Conservation (phyloP, 1,140 invertebrate species). For the Micrasema minimum region DNA sequence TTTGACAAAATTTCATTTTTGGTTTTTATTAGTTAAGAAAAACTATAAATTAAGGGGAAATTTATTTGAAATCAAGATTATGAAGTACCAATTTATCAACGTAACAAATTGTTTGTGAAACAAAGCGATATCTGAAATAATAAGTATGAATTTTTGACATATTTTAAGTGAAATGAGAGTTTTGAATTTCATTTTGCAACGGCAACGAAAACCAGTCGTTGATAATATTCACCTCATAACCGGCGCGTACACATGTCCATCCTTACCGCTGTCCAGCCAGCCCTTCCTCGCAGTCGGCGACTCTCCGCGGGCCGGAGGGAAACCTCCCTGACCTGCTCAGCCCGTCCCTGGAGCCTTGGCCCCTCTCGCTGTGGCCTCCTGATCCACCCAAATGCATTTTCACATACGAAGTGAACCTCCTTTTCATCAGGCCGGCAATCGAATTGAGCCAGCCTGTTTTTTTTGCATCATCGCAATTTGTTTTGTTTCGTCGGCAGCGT, state of each 20-base stretch:
- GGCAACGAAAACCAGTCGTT: too few relatives aligned
- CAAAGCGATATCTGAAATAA: too few relatives aligned
- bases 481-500: slow-evolving; percentile 40
- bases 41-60: too few relatives aligned
- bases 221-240: slow-evolving; percentile 44
- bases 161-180: too few relatives aligned
- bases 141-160: too few relatives aligned
- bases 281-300: slow-evolving; percentile 36
- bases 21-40: too few relatives aligned
- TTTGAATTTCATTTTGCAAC: too few relatives aligned
- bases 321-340: neutral
- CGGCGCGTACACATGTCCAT: slow-evolving; percentile 35
- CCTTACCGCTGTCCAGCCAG: slow-evolving; percentile 47
- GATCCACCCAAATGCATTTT: slow-evolving; percentile 70
- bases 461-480: slow-evolving; percentile 42
- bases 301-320: slow-evolving; percentile 31
- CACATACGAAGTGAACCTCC: slow-evolving; percentile 81
- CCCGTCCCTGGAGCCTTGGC: neutral
- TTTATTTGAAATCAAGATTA: too few relatives aligned
- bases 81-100: too few relatives aligned
- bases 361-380: slow-evolving; percentile 39
- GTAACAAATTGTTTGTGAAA: too few relatives aligned
- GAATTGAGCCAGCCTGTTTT: slow-evolving; percentile 72
- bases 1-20: too few relatives aligned
- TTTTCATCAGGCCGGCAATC: slow-evolving; percentile 71